Percentiles rank a stretch among this genome's conserved stretches.
Evolutionary conservation across 1,140 invertebrate genomes (phyloP).

Genomic region (Sycophila sp.): DNA sequence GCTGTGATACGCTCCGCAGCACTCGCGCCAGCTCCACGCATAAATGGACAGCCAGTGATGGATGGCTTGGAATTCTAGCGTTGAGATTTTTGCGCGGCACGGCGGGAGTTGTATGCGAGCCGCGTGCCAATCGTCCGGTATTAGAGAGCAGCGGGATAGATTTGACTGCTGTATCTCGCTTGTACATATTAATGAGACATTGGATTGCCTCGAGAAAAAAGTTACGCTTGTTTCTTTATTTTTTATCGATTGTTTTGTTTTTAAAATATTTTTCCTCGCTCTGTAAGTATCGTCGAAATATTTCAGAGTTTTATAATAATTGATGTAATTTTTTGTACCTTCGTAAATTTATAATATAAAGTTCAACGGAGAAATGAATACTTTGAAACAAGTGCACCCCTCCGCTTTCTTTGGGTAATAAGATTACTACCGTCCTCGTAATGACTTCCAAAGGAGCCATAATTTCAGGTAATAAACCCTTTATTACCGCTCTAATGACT

Average conservation of each 20-base stretch:
- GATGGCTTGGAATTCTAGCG: background rate
- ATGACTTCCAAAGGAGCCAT: too few relatives aligned
- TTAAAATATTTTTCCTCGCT: too few relatives aligned
- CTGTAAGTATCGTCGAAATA: background rate
- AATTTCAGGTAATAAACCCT: constrained; percentile 19
- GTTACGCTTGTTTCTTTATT: background rate
- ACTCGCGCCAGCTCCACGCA: background rate
- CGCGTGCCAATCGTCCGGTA: background rate
- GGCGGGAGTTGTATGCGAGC: background rate
- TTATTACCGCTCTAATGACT: constrained; percentile 26
- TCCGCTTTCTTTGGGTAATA: too few relatives aligned
- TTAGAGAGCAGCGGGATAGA: background rate
- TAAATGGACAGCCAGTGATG: background rate
- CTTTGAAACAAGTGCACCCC: too few relatives aligned
- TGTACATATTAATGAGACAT: too few relatives aligned
- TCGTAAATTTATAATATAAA: too few relatives aligned
- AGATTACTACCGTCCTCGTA: too few relatives aligned
- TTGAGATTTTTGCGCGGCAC: background rate
- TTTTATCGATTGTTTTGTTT: background rate
- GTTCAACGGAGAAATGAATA: background rate
- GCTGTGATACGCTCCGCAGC: constrained; percentile 21
- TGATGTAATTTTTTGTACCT: too few relatives aligned
- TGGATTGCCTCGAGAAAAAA: too few relatives aligned
- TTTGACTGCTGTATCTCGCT: too few relatives aligned
- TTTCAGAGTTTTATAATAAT: too few relatives aligned